A percentile compares a stretch with the other conserved stretches of the same genome.
Evolutionary conservation across 2,888 invertebrate species (phyloP).

Genomic region (Hypomecis punctinalis): DNA sequence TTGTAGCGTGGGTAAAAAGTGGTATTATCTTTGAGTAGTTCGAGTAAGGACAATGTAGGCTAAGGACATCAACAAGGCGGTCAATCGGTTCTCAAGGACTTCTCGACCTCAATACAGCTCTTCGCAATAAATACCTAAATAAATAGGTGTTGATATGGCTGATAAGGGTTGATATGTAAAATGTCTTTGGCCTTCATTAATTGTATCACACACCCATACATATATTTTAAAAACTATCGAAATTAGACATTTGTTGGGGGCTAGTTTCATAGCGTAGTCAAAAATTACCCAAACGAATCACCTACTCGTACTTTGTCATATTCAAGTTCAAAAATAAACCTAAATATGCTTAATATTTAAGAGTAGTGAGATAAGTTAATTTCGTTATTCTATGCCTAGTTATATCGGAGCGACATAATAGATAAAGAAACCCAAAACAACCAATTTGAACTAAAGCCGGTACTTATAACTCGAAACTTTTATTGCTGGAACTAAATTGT

Average conservation of each 20-base stretch:
- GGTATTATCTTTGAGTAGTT: conserved; percentile 33
- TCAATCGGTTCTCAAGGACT: conserved; percentile 46
- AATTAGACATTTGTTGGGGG: not conserved
- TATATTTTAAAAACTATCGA: not conserved
- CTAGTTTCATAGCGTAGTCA: not conserved
- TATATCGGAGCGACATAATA: too few relatives aligned
- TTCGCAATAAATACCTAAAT: conserved; percentile 9
- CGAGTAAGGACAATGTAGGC: conserved; percentile 51
- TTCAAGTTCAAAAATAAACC: too few relatives aligned
- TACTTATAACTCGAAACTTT: too few relatives aligned
- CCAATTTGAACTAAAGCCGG: too few relatives aligned
- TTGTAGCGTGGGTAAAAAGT: conserved; percentile 40
- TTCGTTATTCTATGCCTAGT: too few relatives aligned
- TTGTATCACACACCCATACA: not conserved
- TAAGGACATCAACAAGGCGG: conserved; percentile 51
- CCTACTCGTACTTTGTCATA: not conserved
- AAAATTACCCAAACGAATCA: too few relatives aligned
- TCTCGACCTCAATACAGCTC: conserved; percentile 40
- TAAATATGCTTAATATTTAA: not conserved
- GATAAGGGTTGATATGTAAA: conserved; percentile 18
- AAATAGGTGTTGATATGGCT: conserved; percentile 10
- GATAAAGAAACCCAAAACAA: too few relatives aligned
- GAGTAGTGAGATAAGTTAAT: too few relatives aligned
- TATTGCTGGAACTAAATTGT: too few relatives aligned
- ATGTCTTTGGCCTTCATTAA: conserved; percentile 7